These are phyloP conservation scores for Procapra przewalskii DNA, from an alignment of 2,113 vertebrate species.

Conservation along the genomic window DNA sequence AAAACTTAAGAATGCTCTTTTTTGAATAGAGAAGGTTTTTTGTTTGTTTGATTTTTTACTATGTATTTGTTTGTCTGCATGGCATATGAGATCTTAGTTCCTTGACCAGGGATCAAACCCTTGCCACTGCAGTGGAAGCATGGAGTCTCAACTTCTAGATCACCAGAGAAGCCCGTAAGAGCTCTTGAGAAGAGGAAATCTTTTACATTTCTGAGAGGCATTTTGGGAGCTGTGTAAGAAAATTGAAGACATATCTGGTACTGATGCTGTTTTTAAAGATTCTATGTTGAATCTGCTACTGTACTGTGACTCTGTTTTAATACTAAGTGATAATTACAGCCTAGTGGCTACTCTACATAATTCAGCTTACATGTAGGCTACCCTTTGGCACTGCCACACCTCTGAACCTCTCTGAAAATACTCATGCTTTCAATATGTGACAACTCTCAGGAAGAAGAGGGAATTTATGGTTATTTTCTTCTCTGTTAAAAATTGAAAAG, in stretches of 20 bases:
- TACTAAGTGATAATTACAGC: background rate
- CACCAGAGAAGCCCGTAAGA: background rate
- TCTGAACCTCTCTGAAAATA: constrained; percentile 28
- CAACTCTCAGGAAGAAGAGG: constrained; percentile 28
- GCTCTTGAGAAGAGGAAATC: background rate
- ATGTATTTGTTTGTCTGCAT: background rate
- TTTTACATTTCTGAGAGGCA: constrained; percentile 30
- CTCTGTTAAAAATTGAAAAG: constrained; percentile 47
- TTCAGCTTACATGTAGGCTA: background rate
- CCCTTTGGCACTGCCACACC: background rate
- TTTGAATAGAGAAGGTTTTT: background rate
- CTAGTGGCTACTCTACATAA: background rate
- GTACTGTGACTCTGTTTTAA: constrained; percentile 5
- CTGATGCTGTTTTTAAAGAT: constrained; percentile 39
- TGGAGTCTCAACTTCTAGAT: background rate
- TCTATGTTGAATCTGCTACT: constrained; percentile 19
- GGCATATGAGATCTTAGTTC: background rate
- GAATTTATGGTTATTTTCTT: constrained; percentile 61
- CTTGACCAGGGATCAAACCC: background rate
- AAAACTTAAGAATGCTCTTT: background rate
- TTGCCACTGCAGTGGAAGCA: background rate
- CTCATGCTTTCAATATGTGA: constrained; percentile 39
- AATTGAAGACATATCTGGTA: constrained; percentile 53
- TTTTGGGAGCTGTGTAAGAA: constrained; percentile 42
- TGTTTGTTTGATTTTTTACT: background rate